Evolutionary conservation across 2,888 invertebrate species (phyloP).

Genomic region (Acleris holmiana): DNA sequence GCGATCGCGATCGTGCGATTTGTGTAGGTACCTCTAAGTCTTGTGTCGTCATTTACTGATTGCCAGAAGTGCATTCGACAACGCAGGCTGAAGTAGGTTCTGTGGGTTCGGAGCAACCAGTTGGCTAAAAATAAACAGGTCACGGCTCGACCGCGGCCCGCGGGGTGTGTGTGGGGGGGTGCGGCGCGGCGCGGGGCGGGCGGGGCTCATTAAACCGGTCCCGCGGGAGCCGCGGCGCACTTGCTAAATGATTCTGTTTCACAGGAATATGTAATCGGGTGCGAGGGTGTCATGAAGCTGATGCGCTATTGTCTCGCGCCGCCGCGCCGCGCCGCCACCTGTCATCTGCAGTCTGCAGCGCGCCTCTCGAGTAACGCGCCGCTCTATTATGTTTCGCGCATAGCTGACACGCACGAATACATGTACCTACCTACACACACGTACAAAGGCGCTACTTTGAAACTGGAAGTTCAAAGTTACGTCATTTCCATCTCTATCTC

Average conservation of each 20-base stretch:
- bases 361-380: background rate
- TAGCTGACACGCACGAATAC: too few relatives aligned
- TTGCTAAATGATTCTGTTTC: conserved; percentile 37
- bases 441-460: background rate
- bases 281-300: conserved; percentile 33
- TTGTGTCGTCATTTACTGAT: conserved; percentile 7
- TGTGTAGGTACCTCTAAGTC: conserved; percentile 10
- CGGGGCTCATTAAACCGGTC: conserved; percentile 35
- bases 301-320: conserved; percentile 34
- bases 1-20: too few relatives aligned
- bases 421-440: too few relatives aligned
- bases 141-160: conserved; percentile 32
- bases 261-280: conserved; percentile 33
- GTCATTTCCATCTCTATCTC: too few relatives aligned
- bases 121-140: conserved; percentile 41
- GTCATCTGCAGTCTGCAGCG: too few relatives aligned
- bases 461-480: too few relatives aligned
- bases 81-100: conserved; percentile 30
- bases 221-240: conserved; percentile 30
- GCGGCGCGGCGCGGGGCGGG: conserved; percentile 8
- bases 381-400: too few relatives aligned
- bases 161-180: conserved; percentile 14
- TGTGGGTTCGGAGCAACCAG: conserved; percentile 33
- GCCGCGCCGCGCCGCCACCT: background rate
- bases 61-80: conserved; percentile 22